Evolutionary conservation across 2,797 vertebrate species (phyloP).

Genomic region (Arnoldichthys spilopterus): DNA sequence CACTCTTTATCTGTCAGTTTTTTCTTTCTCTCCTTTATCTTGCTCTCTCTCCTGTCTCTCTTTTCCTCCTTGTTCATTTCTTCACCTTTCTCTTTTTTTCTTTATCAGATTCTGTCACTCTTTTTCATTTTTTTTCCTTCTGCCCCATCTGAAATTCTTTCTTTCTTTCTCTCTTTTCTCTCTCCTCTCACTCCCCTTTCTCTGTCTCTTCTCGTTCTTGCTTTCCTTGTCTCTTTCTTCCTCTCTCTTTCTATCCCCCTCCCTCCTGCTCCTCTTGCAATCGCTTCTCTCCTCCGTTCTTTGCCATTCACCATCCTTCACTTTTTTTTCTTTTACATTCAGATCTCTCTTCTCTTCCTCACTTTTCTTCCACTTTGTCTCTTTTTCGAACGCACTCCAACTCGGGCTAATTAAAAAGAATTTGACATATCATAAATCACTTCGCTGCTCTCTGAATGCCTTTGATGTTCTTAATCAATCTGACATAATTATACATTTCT

Average conservation of each 20-base stretch:
- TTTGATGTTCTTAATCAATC: slow-evolving; percentile 91
- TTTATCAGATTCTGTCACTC: background rate
- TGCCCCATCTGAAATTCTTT: background rate
- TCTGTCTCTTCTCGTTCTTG: no score
- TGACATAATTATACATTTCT: slow-evolving; percentile 70
- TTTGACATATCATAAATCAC: slow-evolving; percentile 81
- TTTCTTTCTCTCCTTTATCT: slow-evolving; percentile 69
- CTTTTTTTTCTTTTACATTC: background rate
- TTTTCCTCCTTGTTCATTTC: background rate
- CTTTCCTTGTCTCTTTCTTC: background rate
- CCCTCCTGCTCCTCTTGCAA: background rate
- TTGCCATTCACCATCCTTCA: background rate
- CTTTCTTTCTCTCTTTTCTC: background rate
- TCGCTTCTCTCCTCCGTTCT: background rate
- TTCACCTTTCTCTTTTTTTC: background rate
- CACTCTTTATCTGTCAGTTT: background rate
- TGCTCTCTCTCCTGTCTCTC: slow-evolving; percentile 41
- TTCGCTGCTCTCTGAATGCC: slow-evolving; percentile 68
- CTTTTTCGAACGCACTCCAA: slow-evolving; percentile 64
- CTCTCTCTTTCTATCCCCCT: background rate
- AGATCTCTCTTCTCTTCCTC: slow-evolving; percentile 2
- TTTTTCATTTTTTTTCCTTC: background rate
- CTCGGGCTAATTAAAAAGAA: slow-evolving; percentile 87
- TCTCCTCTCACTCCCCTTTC: background rate
- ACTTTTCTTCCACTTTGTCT: slow-evolving; percentile 6